Evolutionary conservation across 2,888 invertebrate species (phyloP), one percentile per base, ranked within the genome.

Genomic region (Epinotia ramella): DNA sequence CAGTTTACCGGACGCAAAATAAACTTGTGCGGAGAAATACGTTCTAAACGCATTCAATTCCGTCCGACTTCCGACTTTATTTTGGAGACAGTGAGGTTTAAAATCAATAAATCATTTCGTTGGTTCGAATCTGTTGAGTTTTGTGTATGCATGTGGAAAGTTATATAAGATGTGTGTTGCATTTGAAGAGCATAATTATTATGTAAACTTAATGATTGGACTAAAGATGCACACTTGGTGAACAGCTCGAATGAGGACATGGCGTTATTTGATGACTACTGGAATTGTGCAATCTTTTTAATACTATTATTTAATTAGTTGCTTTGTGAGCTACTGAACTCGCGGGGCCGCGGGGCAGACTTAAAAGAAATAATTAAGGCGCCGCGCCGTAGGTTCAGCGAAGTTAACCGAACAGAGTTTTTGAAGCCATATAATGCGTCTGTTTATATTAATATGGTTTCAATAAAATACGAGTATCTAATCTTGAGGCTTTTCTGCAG

Each of bases 81-180:
- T 20, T 2, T 9, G 0, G 13, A 16, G 3, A 7, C 0, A 7
- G 16, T 46, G 13, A 9, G 20, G 64, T 46, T 64, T 20, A 7
- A 28, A 65, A 28, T 49, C 5, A 9, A 28, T 28, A n/a, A 1
- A 65, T 16, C 20, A 6, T 24, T 9, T 12, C 0, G 1, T 24
- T 24, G 7, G 46, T 12, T 24, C 13, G 3, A 44, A 20, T 46
- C 3, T 5, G 13, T 46, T 24, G 46, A 3, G 12, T 65, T 28
- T 24, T 24, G 5, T 1, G 7, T 24, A 13, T 24, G 18, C 16
- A 49, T 9, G 65, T 65, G 65, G 24, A 20, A 65, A 65, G 49
- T 65, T 65, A 65, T 49, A 16, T 65, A 65, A 65, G 49, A 24
- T 28, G 24, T 12, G 63, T 9, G 16, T 24, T 65, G 65, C 65